Evolutionary conservation across 2,888 invertebrate genomes (phyloP).

Genomic region (Sphinx pinastri): DNA sequence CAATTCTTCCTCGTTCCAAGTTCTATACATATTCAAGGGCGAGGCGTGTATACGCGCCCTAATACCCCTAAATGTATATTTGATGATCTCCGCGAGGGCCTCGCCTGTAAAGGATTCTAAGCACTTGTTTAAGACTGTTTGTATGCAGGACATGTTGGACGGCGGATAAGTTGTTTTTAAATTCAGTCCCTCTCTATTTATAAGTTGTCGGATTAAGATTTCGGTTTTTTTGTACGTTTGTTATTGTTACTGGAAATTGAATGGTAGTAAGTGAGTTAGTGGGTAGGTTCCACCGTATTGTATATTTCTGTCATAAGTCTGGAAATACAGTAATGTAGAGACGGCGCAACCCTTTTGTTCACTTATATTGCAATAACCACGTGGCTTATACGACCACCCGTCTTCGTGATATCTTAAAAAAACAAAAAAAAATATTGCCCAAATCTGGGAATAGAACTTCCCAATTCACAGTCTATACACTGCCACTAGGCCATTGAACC

Average conservation of each 20-base stretch:
- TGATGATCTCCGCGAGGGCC: slow-evolving; percentile 60
- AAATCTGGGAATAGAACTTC: too few relatives aligned
- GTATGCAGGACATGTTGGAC: slow-evolving; percentile 55
- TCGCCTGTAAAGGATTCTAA: slow-evolving; percentile 53
- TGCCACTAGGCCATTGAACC: too few relatives aligned
- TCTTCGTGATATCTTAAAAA: too few relatives aligned
- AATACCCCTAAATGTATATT: slow-evolving; percentile 77
- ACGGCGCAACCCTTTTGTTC: too few relatives aligned
- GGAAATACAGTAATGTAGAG: too few relatives aligned
- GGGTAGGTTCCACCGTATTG: too few relatives aligned
- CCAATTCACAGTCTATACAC: too few relatives aligned
- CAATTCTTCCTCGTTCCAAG: slow-evolving; percentile 10
- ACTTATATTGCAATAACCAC: too few relatives aligned
- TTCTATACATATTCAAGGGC: slow-evolving; percentile 67
- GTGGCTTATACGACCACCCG: too few relatives aligned
- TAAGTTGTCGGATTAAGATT: slow-evolving; percentile 25
- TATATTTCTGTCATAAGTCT: too few relatives aligned
- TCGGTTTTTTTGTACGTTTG: neutral
- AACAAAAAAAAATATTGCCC: too few relatives aligned
- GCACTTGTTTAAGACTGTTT: slow-evolving; percentile 60
- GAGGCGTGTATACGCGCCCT: slow-evolving; percentile 53
- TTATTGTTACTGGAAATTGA: neutral
- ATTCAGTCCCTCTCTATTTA: slow-evolving; percentile 36
- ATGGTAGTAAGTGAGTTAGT: neutral
- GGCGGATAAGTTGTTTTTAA: slow-evolving; percentile 41